phyloP scores from a whole-genome alignment of 2,888 invertebrate genomes.

The Cerastoderma edule region DNA sequence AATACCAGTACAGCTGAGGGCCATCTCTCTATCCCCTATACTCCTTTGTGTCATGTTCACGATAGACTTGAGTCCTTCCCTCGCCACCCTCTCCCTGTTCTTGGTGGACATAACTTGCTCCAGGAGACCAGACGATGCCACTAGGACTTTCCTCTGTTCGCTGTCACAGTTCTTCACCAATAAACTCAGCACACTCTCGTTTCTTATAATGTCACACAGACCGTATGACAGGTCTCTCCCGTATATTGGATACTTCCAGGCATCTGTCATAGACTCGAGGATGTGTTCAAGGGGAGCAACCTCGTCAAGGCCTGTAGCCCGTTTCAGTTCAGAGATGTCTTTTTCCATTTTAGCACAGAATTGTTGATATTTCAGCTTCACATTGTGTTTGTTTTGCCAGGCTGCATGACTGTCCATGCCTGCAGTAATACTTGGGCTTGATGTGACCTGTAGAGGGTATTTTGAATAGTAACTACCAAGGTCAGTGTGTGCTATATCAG shows the following conservation, averaged over 20 bases:
- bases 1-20: constrained; percentile 79
- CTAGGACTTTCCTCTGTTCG: constrained; percentile 91
- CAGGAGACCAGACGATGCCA: constrained; percentile 93
- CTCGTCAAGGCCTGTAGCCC: constrained; percentile 69
- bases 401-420: constrained; percentile 46
- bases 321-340: constrained; percentile 70
- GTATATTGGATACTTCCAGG: constrained; percentile 98
- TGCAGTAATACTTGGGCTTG: constrained; percentile 35
- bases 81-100: constrained; percentile 95
- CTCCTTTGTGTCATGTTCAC: constrained; percentile 95
- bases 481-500: constrained; percentile 30
- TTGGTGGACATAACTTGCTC: constrained; percentile 98
- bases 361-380: constrained; percentile 73
- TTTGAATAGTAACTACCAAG: constrained; percentile 55
- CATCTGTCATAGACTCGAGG: constrained; percentile 85
- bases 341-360: constrained; percentile 69
- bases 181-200: constrained; percentile 94
- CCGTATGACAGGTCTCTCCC: constrained; percentile 96
- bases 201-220: constrained; percentile 94
- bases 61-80: constrained; percentile 94
- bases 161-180: constrained; percentile 88
- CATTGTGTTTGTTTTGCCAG: constrained; percentile 67
- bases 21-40: constrained; percentile 89
- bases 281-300: constrained; percentile 74
- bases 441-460: constrained; percentile 54